Evolutionary conservation across 2,113 vertebrate species (phyloP).

Genomic region (Bettongia penicillata): DNA sequence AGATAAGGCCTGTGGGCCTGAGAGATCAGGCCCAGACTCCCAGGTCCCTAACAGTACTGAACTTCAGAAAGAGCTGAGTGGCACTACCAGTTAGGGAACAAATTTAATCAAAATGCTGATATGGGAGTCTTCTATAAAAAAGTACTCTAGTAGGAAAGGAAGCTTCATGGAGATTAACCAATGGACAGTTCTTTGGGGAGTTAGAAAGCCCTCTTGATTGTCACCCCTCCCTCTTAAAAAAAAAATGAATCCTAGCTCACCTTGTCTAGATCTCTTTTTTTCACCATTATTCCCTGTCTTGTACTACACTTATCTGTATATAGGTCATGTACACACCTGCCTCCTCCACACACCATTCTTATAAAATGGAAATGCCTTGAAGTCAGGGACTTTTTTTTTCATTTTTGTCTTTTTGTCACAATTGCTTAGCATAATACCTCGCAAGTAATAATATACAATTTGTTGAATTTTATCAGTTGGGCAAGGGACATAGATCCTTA

Average conservation of each 20-base stretch:
- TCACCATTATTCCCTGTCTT: not conserved
- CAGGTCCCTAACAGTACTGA: no score
- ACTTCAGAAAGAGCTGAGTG: not conserved
- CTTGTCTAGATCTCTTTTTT: not conserved
- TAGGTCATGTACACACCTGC: not conserved
- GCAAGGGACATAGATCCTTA: not conserved
- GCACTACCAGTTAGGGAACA: not conserved
- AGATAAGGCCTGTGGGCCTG: no score
- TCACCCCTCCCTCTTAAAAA: not conserved
- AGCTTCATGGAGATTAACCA: not conserved
- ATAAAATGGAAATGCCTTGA: not conserved
- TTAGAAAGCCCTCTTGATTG: not conserved
- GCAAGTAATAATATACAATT: not conserved
- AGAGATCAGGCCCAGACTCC: no score
- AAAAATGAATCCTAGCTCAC: not conserved
- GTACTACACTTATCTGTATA: not conserved
- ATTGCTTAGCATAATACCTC: not conserved
- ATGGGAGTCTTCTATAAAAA: not conserved
- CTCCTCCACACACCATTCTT: not conserved
- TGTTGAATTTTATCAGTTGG: not conserved
- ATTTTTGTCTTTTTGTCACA: not conserved
- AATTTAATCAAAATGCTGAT: conserved; percentile 30
- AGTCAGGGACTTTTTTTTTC: not conserved
- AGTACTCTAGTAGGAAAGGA: not conserved
- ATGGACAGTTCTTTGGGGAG: not conserved